These are phyloP conservation scores for Drosophila algonquin DNA, from an alignment of 2,888 invertebrate species.

Conservation along the genomic window DNA sequence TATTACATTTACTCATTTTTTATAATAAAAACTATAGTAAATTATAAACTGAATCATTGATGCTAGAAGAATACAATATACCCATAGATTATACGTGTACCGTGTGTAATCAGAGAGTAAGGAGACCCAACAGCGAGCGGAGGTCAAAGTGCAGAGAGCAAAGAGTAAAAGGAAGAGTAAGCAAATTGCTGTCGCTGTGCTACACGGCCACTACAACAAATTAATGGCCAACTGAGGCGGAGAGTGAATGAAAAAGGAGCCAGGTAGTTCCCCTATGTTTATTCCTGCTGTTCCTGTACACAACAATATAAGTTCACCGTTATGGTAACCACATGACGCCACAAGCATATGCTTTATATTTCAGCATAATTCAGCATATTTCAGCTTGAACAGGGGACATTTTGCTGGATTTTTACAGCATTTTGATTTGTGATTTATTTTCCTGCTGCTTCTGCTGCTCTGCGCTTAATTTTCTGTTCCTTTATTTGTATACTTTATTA, in stretches of 20 bases:
- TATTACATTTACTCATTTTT: too few species aligned
- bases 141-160: not conserved
- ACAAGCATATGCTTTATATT: conserved; percentile 47
- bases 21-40: too few species aligned
- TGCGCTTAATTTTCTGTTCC: conserved; percentile 52
- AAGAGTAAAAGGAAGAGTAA: not conserved
- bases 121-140: not conserved
- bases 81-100: not conserved
- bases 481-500: conserved; percentile 39
- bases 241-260: not conserved
- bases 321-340: conserved; percentile 41
- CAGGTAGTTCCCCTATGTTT: not conserved
- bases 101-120: not conserved
- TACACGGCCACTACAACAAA: not conserved
- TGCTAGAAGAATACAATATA: not conserved
- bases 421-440: conserved; percentile 41
- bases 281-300: not conserved
- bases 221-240: conserved; percentile 10
- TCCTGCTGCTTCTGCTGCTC: conserved; percentile 22
- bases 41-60: not conserved
- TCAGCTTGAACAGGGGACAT: conserved; percentile 39
- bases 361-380: conserved; percentile 45
- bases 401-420: conserved; percentile 22
- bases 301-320: conserved; percentile 3
- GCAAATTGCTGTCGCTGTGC: conserved; percentile 10